Conservation (phyloP, 2,888 invertebrate species). For the Tridacna gigas region DNA sequence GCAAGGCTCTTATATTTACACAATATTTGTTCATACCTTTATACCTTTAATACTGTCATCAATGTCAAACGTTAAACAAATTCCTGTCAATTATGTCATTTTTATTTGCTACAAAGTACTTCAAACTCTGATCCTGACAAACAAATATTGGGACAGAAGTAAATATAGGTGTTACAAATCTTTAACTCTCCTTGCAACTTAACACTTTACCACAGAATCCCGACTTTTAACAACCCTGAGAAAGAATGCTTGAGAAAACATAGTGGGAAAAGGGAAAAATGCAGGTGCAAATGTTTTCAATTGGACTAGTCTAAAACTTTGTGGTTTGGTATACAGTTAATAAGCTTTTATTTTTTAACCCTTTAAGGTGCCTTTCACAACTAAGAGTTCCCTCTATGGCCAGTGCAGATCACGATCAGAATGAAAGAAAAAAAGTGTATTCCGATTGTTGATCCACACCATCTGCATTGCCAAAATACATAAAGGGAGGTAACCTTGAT, state of each 20-base stretch:
- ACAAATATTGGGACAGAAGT: background rate
- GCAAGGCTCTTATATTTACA: too few relatives aligned
- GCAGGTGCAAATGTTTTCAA: too few relatives aligned
- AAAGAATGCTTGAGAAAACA: background rate
- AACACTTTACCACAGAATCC: background rate
- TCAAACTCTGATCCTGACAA: background rate
- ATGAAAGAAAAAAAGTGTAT: too few relatives aligned
- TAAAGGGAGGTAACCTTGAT: too few relatives aligned
- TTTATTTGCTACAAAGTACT: conserved; percentile 17
- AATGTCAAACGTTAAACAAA: conserved; percentile 23
- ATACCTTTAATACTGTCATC: conserved; percentile 14
- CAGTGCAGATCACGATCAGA: too few relatives aligned
- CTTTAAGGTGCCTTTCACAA: too few relatives aligned
- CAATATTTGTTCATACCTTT: background rate
- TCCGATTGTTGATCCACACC: too few relatives aligned
- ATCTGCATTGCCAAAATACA: too few relatives aligned
- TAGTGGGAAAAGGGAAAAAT: background rate
- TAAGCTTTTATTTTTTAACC: too few relatives aligned
- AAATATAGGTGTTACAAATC: background rate
- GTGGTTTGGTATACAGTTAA: too few relatives aligned
- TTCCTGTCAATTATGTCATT: conserved; percentile 8
- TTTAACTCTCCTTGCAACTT: background rate
- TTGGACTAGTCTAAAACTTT: too few relatives aligned
- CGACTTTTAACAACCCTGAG: background rate
- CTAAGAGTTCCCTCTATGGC: too few relatives aligned